phyloP scores from a whole-genome alignment of 35 echinoderm and acorn worm species.

The Nesometra sesokonis region DNA sequence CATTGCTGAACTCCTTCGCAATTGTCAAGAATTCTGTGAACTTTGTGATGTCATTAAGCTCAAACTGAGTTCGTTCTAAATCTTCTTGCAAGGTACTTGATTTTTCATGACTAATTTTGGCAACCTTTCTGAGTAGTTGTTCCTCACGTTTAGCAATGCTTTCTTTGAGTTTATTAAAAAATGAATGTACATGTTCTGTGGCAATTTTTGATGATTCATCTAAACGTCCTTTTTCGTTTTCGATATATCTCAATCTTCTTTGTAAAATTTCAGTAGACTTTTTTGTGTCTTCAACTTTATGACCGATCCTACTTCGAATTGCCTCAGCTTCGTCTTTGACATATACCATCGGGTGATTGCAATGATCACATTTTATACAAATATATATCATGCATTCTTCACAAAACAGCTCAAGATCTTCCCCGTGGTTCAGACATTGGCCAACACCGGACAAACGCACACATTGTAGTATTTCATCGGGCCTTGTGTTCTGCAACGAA shows the following conservation, averaged over 20 bases:
- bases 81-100: background rate
- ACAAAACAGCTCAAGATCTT: background rate
- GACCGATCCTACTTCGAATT: background rate
- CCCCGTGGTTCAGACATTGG: background rate
- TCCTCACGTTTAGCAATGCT: background rate
- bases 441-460: background rate
- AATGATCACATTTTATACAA: background rate
- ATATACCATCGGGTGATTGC: background rate
- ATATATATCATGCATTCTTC: background rate
- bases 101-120: background rate
- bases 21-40: background rate
- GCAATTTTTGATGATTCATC: background rate
- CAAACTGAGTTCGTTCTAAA: background rate
- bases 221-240: background rate
- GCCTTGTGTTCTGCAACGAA: background rate
- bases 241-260: background rate
- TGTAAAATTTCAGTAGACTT: background rate
- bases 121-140: background rate
- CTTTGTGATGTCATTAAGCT: background rate
- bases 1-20: background rate
- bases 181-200: background rate
- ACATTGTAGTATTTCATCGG: background rate
- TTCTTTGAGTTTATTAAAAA: background rate
- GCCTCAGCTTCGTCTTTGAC: background rate
- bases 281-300: background rate